phyloP scores from a whole-genome alignment of 37 sponge, comb jelly and placozoan species.

The Cliona cf. orientalis region DNA sequence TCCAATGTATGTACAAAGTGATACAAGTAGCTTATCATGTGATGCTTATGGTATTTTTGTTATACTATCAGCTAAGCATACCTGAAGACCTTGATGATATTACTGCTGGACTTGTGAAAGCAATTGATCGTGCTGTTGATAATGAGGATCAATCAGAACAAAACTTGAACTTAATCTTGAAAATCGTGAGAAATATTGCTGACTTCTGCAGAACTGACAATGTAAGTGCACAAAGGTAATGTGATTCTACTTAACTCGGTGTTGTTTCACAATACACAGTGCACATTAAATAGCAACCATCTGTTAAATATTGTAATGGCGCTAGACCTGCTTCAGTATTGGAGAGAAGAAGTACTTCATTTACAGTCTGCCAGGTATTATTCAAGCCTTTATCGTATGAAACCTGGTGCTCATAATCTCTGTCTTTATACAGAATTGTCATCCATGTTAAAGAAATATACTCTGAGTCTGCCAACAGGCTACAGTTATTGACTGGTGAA shows the following conservation, averaged over 20 bases:
- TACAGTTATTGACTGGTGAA: too few relatives aligned
- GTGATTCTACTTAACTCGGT: neutral
- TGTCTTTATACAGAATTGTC: too few relatives aligned
- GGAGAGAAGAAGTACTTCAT: too few relatives aligned
- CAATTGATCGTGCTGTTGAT: neutral
- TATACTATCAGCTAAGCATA: too few relatives aligned
- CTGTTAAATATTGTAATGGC: neutral
- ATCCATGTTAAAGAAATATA: too few relatives aligned
- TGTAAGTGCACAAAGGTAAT: neutral
- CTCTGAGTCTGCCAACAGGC: too few relatives aligned
- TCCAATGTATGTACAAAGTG: too few relatives aligned
- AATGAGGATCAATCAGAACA: neutral
- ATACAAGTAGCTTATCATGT: too few relatives aligned
- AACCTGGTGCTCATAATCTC: too few relatives aligned
- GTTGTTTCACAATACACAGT: neutral
- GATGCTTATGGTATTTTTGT: too few relatives aligned
- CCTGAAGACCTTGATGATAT: neutral
- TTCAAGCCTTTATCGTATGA: too few relatives aligned
- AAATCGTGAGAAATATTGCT: neutral
- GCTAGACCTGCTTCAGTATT: constrained; percentile 5
- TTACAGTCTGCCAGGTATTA: too few relatives aligned
- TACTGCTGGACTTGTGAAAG: neutral
- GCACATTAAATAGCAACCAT: neutral
- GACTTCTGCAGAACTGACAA: neutral
- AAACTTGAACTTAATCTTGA: neutral